A percentile compares a stretch with the other conserved stretches of the same genome.
These are phyloP conservation scores for Gobionotothen gibberifrons DNA, from an alignment of 2,797 vertebrate species.

Conservation along the genomic window DNA sequence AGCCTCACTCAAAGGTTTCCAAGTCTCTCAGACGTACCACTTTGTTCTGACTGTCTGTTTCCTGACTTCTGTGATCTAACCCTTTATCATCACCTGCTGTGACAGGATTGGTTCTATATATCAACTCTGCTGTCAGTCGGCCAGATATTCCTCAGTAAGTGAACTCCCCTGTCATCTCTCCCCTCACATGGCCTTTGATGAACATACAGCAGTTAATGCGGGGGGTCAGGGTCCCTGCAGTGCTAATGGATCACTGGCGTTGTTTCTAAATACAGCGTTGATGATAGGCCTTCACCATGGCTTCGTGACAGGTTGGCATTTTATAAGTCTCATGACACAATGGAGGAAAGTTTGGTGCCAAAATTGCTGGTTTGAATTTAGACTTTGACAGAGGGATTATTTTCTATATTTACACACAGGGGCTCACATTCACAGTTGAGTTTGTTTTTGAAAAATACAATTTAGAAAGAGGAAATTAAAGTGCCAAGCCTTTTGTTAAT, in stretches of 20 bases:
- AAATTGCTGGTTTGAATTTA: not conserved
- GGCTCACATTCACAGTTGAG: not conserved
- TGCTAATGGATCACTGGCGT: constrained; percentile 27
- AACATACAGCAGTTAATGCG: constrained; percentile 1
- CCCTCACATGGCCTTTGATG: constrained; percentile 17
- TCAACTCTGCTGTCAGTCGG: constrained; percentile 2
- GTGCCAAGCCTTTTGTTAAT: too few species aligned
- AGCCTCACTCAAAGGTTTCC: constrained; percentile 26
- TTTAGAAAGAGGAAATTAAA: not conserved
- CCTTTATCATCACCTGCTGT: constrained; percentile 27
- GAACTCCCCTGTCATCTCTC: constrained; percentile 19
- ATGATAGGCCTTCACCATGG: constrained; percentile 7
- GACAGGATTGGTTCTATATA: constrained; percentile 19
- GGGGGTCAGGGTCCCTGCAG: not conserved
- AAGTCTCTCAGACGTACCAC: not conserved
- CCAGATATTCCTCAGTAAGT: constrained; percentile 6
- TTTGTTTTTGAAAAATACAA: not conserved
- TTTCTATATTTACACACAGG: not conserved
- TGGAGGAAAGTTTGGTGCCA: not conserved
- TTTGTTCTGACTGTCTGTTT: constrained; percentile 4
- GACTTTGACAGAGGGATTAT: not conserved
- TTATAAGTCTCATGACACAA: constrained; percentile 17
- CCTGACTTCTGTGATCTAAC: constrained; percentile 11
- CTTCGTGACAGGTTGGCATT: constrained; percentile 11
- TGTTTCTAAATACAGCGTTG: constrained; percentile 20